Percentiles rank a stretch among this genome's conserved stretches.
Conservation (phyloP, 2,797 vertebrate species). For the Hydrolagus colliei region DNA sequence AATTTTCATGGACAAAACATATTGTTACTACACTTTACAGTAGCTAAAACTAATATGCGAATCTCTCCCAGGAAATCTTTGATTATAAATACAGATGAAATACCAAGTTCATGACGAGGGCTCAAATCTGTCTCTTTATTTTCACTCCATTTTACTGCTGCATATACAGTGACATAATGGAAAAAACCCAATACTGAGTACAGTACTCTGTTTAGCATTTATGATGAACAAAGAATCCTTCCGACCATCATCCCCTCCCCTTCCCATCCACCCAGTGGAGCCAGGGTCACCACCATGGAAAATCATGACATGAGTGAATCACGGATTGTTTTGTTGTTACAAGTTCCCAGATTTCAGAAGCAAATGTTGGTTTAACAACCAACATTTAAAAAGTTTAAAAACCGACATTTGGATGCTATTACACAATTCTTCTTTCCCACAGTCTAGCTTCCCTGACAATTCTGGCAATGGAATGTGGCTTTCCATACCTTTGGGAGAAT, state of each 20-base stretch:
- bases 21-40: no score
- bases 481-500: neutral
- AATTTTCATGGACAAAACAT: no score
- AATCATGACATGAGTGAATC: neutral
- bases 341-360: neutral
- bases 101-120: neutral
- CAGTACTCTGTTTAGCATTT: neutral
- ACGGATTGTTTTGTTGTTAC: neutral
- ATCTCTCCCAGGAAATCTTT: constrained; percentile 9
- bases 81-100: constrained; percentile 27
- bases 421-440: neutral
- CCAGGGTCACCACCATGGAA: neutral
- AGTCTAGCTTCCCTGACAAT: neutral
- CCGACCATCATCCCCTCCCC: no score
- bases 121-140: neutral
- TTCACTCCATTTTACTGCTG: neutral
- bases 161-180: neutral
- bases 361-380: neutral
- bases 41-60: neutral
- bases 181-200: neutral
- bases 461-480: neutral
- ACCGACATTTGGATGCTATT: neutral
- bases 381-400: neutral
- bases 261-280: no score
- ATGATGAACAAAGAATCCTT: neutral